Base-by-base conservation (phyloP, 2,113 vertebrate genomes). In the Balaenoptera acutorostrata region DNA sequence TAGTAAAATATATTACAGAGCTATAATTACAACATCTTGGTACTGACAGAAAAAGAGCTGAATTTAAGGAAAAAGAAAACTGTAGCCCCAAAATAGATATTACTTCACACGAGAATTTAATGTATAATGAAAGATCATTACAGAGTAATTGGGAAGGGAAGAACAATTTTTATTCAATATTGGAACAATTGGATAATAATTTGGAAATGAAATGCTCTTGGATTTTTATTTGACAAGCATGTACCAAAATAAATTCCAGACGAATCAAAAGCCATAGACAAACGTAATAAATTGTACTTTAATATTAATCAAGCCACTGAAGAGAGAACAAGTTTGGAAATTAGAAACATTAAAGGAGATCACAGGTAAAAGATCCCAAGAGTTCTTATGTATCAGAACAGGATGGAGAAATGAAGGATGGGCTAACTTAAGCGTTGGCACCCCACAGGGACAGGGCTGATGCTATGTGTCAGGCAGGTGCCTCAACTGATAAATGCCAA, bases 41-140 rank as follows among this genome's bases (percentile, higher is more conserved):
- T 29, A 33, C 82, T 93, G 78, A 69, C 49, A 75, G 41, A 66
- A 93, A 85, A 94, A 90, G 18, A 88, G 83, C 75, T 88, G 61
- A 29, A 63, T 71, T 92, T 71, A 80, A 95, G 88, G 44, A 69
- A 59, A 97, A 93, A 80, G 29, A 93, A 90, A 96, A 81, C 27
- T 10, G 20, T 10, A 68, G n/a, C 31, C 63, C 57, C 27, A 31
- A 93, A 96, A 94, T 68, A 87, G 84, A 59, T 55, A 49, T 39
- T 89, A 81, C 39, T 49, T 63, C 5, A 33, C n/a, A 25, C 69
- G 69, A 83, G 21, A 64, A 84, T 90, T 66, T 83, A 91, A 92
- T 69, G n/a, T 41, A 55, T 52, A 80, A 88, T 90, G 61, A 57
- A 96, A 96, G 64, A 64, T 63, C 88, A 77, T 75, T 83, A 68